Evolutionary conservation across 2,797 vertebrate species (phyloP).

Genomic region (Chiroxiphia lanceolata): DNA sequence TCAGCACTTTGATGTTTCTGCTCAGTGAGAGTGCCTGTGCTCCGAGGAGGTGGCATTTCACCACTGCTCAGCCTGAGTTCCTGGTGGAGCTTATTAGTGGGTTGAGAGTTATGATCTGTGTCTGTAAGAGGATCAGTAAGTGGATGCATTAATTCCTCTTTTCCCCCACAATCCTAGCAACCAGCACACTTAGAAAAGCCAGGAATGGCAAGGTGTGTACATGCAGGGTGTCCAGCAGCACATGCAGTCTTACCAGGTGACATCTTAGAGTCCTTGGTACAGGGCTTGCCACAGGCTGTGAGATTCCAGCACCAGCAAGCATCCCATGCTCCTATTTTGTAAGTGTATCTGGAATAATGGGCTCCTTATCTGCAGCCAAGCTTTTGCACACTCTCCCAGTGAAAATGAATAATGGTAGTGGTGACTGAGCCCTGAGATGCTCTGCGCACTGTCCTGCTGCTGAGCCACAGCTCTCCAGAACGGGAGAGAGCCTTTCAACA

Average conservation of each 20-base stretch:
- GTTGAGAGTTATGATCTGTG: neutral
- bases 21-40: neutral
- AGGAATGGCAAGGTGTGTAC: neutral
- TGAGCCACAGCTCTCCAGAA: neutral
- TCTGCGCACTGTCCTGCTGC: neutral
- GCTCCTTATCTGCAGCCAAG: fast-evolving
- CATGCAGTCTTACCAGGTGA: neutral
- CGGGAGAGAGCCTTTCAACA: neutral
- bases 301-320: neutral
- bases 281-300: fast-evolving
- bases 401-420: neutral
- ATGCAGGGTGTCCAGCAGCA: neutral
- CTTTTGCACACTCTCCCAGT: neutral
- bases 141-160: neutral
- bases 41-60: fast-evolving
- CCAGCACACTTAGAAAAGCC: neutral
- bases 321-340: neutral
- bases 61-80: fast-evolving
- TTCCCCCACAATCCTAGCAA: neutral
- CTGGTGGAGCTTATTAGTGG: neutral
- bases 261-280: neutral
- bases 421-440: neutral
- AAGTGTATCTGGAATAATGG: neutral
- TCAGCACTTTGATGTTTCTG: neutral
- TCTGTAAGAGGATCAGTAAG: neutral